Base-by-base conservation (phyloP, 2,113 vertebrate species). In the Psammodynastes pulverulentus region DNA sequence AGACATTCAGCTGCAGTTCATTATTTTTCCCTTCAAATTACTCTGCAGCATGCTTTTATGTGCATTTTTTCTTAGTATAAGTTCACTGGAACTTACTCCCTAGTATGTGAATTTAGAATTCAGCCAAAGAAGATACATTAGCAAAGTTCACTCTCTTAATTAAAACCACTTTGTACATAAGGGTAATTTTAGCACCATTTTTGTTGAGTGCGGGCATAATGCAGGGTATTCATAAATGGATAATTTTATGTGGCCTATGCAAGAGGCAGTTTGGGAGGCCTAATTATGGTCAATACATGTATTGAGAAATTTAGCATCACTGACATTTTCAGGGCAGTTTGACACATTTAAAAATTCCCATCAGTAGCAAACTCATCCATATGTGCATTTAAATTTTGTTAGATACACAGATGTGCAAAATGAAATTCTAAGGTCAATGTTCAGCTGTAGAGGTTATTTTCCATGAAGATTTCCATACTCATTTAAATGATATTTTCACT, bases 271-370 rank as follows among this genome's bases (percentile, higher is more conserved):
- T 79, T 39, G 19, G 15, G 67, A 79, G 34, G 34, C 34, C n/a
- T 79, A 19, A 79, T 79, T 79, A 79, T 39, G 34, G 67, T 79
- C 67, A 72, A 87, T 52, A 45, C 48, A 67, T 43, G 46, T 49
- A n/a, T 24, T 29, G 48, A 52, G 13, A 87, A 88, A 24, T 48
- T 26, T 26, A 34, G 43, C 56, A 51, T 84, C 49, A 15, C 6
- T 92, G 91, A 88, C 86, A 92, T 54, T 88, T 92, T 92, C 86
- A 92, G 86, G 91, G 53, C 86, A 92, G 62, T 88, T 88, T 88
- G 86, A 54, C n/a, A 17, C 17, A 45, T 8, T 53, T 54, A 54
- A 92, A 79, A 5, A 72, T 9, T 15, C 13, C 34, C 51, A n/a
- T 88, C 12, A 24, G 24, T 88, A 5, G 39, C 62, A 88, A 88